Evolutionary conservation across 2,797 vertebrate species (phyloP).

Genomic region (Momotus momota): DNA sequence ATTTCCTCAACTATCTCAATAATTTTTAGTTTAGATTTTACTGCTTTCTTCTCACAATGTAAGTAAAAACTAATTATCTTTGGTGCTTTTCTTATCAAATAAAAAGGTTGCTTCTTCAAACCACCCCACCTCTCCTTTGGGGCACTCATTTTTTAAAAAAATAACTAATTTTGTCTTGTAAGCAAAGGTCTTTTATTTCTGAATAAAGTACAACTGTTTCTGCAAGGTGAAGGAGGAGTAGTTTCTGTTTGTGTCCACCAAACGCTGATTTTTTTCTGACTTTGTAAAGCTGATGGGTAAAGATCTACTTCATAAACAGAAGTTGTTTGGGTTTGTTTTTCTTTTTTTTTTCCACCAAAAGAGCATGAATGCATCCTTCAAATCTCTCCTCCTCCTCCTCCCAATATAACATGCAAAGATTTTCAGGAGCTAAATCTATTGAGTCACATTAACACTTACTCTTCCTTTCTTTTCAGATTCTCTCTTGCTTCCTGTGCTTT

Average conservation of each 20-base stretch:
- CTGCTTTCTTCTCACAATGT: neutral
- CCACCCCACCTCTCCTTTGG: fast-evolving
- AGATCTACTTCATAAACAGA: neutral
- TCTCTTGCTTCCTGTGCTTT: conserved; percentile 88
- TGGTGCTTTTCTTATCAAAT: neutral
- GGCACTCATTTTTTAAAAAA: neutral
- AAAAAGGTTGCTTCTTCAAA: neutral
- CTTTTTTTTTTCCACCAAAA: neutral
- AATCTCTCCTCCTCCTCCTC: neutral
- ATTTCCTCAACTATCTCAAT: neutral
- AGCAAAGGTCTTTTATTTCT: neutral
- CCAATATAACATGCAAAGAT: neutral
- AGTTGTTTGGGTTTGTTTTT: neutral
- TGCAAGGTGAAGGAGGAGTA: neutral
- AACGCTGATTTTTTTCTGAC: neutral
- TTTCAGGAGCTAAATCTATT: neutral
- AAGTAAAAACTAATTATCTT: neutral
- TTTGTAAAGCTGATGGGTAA: neutral
- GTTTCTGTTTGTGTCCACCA: neutral
- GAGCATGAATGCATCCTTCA: neutral
- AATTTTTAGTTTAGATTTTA: neutral
- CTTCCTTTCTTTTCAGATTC: conserved; percentile 81
- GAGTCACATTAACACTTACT: conserved; percentile 81
- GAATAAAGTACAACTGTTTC: neutral
- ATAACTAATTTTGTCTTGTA: neutral